Percentiles rank a stretch among this genome's conserved stretches.
These are phyloP conservation scores for Oscheius onirici DNA, from an alignment of 2,888 invertebrate species.

Conservation along the genomic window DNA sequence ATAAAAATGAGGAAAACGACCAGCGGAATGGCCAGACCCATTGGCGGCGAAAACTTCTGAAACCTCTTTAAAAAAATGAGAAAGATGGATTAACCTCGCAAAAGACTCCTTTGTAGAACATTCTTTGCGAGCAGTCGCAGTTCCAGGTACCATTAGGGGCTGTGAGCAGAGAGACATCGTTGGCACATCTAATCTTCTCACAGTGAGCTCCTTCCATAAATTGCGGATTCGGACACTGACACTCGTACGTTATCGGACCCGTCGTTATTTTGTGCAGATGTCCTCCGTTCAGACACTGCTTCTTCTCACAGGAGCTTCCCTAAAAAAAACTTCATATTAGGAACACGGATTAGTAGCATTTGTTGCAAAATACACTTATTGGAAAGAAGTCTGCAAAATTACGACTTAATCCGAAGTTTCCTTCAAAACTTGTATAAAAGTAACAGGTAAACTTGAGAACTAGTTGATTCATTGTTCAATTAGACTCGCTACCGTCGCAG, in stretches of 20 bases:
- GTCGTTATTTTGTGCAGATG: conserved; percentile 33
- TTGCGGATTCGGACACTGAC: conserved; percentile 54
- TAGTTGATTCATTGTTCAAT: no score
- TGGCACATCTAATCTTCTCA: conserved; percentile 58
- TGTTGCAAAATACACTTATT: no score
- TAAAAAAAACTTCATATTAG: no score
- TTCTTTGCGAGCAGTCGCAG: conserved; percentile 55
- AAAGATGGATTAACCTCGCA: conserved; percentile 47
- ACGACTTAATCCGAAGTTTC: no score
- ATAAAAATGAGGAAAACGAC: conserved; percentile 43
- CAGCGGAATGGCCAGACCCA: conserved; percentile 17
- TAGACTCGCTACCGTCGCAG: neutral
- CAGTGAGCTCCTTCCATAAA: conserved; percentile 65
- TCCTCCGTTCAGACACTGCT: conserved; percentile 56
- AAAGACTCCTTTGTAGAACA: conserved; percentile 47
- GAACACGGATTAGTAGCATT: no score
- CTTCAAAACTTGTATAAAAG: no score
- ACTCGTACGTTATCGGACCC: conserved; percentile 23
- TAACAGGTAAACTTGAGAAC: neutral
- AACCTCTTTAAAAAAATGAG: neutral
- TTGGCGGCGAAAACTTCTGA: conserved; percentile 32
- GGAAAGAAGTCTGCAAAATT: no score
- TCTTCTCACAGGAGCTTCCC: conserved; percentile 58
- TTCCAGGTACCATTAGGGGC: conserved; percentile 42
- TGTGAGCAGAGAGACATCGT: conserved; percentile 47